phyloP scores from a whole-genome alignment of 2,888 invertebrate genomes.

The Asteroscopus sphinx region DNA sequence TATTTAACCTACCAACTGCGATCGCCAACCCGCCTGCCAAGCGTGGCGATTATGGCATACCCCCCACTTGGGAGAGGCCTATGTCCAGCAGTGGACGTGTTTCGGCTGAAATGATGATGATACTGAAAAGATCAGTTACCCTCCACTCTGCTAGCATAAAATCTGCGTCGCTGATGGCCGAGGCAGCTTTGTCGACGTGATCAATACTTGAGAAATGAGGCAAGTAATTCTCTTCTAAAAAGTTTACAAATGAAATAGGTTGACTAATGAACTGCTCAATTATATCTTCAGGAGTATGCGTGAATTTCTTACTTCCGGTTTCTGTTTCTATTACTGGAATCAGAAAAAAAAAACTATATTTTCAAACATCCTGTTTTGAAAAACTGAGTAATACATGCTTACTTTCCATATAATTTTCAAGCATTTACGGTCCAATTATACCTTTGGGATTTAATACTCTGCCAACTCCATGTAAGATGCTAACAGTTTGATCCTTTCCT shows the following conservation, averaged over 20 bases:
- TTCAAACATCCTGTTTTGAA: not conserved
- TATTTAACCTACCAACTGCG: too few relatives aligned
- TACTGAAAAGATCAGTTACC: constrained; percentile 84
- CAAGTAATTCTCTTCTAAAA: constrained; percentile 93
- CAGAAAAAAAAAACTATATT: not conserved
- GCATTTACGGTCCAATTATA: constrained; percentile 60
- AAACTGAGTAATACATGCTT: too few relatives aligned
- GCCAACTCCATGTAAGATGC: constrained; percentile 93
- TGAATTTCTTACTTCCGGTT: constrained; percentile 80
- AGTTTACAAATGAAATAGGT: constrained; percentile 91
- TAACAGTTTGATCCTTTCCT: constrained; percentile 92
- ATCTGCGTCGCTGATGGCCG: constrained; percentile 93
- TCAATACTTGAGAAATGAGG: constrained; percentile 92
- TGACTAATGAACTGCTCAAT: constrained; percentile 92
- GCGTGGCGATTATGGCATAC: too few relatives aligned
- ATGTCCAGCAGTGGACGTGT: too few relatives aligned
- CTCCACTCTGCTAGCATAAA: constrained; percentile 92
- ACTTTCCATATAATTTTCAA: too few relatives aligned
- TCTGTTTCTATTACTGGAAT: constrained; percentile 74
- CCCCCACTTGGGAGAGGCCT: too few relatives aligned
- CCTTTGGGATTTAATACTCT: constrained; percentile 94
- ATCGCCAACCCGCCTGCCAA: too few relatives aligned
- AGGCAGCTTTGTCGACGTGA: constrained; percentile 90
- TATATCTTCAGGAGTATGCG: constrained; percentile 91
- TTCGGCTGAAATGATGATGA: too few relatives aligned